Evolutionary conservation across 2,113 vertebrate species (phyloP).

Genomic region (Ptilonorhynchus violaceus): DNA sequence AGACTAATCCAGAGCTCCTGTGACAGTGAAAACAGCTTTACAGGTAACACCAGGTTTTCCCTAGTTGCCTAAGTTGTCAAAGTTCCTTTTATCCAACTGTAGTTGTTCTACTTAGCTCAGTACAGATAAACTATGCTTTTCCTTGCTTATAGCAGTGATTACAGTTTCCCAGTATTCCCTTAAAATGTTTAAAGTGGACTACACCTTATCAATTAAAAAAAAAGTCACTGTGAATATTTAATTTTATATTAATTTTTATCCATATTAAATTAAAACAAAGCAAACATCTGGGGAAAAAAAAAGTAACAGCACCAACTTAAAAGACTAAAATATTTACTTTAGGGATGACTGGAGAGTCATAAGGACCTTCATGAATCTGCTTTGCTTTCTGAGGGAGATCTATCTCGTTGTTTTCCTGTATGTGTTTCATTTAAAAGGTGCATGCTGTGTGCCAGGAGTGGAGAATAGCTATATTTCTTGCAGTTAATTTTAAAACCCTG

Average conservation of each 20-base stretch:
- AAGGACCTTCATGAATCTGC: background rate
- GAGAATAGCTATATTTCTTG: background rate
- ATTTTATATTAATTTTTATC: background rate
- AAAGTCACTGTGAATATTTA: background rate
- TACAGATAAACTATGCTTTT: background rate
- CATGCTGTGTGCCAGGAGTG: background rate
- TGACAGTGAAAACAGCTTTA: background rate
- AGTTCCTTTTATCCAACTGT: background rate
- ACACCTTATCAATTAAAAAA: background rate
- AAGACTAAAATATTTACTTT: background rate
- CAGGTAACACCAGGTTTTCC: background rate
- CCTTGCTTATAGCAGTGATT: background rate
- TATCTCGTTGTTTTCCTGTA: background rate
- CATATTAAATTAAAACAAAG: background rate
- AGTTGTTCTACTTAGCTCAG: background rate
- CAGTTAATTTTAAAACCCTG: background rate
- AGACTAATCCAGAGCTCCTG: background rate
- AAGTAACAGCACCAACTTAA: background rate
- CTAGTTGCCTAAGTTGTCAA: background rate
- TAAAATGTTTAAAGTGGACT: background rate
- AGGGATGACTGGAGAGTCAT: background rate
- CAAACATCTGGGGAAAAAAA: background rate
- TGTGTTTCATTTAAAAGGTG: background rate
- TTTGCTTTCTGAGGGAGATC: background rate
- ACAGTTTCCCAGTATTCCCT: background rate